phyloP scores from a whole-genome alignment of 37 sponge, comb jelly and placozoan species.

The Dysidea cf. avara region DNA sequence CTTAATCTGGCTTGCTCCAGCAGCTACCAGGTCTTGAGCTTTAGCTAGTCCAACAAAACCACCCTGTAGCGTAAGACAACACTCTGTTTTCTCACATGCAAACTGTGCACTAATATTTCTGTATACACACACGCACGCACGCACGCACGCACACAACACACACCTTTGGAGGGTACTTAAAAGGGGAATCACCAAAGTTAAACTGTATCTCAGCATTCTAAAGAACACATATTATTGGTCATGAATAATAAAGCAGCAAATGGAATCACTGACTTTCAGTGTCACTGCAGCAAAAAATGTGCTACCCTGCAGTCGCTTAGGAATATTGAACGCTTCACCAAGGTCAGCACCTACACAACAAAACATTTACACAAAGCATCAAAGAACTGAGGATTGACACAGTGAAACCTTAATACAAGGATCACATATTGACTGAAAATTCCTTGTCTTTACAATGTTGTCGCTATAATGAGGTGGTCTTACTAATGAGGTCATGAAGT shows the following conservation, averaged over 20 bases:
- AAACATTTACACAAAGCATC: too few species aligned
- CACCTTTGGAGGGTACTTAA: constrained; percentile 64
- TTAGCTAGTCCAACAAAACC: constrained; percentile 48
- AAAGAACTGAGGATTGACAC: too few species aligned
- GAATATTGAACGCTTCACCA: constrained; percentile 89
- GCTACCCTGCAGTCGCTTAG: constrained; percentile 41
- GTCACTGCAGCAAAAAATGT: constrained; percentile 91
- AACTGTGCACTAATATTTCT: not conserved
- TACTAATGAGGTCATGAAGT: too few species aligned
- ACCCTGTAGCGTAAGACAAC: constrained; percentile 3
- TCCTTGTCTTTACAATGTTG: too few species aligned
- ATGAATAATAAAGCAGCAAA: not conserved
- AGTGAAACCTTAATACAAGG: too few species aligned
- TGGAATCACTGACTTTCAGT: constrained; percentile 65
- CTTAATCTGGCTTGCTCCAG: not conserved
- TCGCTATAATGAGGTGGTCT: too few species aligned
- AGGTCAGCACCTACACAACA: constrained; percentile 40
- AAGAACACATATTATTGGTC: not conserved
- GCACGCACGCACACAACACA: not conserved
- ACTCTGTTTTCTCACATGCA: too few species aligned
- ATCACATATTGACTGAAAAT: too few species aligned
- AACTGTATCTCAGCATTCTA: constrained; percentile 92
- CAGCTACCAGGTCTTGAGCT: constrained; percentile 26
- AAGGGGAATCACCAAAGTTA: constrained; percentile 85
- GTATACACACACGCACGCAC: not conserved